Evolutionary conservation across 2,797 vertebrate species (phyloP).

Genomic region (Hydrophis major): DNA sequence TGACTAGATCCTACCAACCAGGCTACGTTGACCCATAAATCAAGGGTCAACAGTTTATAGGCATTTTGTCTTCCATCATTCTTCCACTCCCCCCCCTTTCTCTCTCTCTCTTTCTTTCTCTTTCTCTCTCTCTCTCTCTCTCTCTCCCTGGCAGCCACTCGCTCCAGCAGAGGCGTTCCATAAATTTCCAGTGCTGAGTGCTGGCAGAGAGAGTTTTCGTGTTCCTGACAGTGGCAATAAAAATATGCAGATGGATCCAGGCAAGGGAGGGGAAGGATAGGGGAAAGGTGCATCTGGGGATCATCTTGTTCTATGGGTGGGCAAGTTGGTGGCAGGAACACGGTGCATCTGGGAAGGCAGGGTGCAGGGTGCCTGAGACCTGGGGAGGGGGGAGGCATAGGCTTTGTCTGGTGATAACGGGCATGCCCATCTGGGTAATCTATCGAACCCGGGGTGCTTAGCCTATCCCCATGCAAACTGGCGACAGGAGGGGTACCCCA

Average conservation of each 20-base stretch:
- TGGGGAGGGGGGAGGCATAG: too few relatives aligned
- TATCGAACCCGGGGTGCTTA: too few relatives aligned
- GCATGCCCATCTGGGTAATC: not conserved
- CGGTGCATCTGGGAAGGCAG: fast-evolving
- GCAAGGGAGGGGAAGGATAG: not conserved
- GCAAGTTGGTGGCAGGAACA: not conserved
- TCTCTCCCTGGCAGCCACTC: not conserved
- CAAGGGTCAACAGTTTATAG: slow-evolving; percentile 54
- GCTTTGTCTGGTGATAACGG: not conserved
- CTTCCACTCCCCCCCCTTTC: slow-evolving; percentile 21
- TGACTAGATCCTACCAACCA: slow-evolving; percentile 37
- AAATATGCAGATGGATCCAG: slow-evolving; percentile 51
- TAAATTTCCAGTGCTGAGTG: slow-evolving; percentile 60
- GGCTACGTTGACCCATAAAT: slow-evolving; percentile 59
- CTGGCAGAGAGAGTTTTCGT: slow-evolving; percentile 57
- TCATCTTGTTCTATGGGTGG: not conserved
- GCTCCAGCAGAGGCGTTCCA: slow-evolving; percentile 57
- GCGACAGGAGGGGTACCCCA: fast-evolving
- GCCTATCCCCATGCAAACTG: not conserved
- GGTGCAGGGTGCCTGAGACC: fast-evolving
- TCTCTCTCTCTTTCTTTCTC: too few relatives aligned
- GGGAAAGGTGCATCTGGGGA: not conserved
- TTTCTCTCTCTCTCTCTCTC: too few relatives aligned
- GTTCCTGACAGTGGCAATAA: slow-evolving; percentile 61
- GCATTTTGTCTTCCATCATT: slow-evolving; percentile 50